A percentile compares a stretch with the other conserved stretches of the same genome.
These are phyloP conservation scores for Chydorus sphaericus DNA, from an alignment of 2,888 invertebrate species.

Conservation along the genomic window DNA sequence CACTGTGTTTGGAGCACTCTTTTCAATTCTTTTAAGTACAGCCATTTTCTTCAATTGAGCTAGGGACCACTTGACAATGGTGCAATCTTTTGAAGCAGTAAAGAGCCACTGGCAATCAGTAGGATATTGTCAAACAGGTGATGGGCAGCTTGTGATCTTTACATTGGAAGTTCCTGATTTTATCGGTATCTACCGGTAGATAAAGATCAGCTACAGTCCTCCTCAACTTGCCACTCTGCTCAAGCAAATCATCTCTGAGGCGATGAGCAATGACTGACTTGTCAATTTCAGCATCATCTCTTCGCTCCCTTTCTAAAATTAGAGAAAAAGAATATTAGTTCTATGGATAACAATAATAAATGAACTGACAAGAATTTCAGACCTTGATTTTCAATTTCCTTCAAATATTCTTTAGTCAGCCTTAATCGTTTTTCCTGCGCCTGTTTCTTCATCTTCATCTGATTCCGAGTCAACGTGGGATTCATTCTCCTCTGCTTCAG, in stretches of 20 bases:
- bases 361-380: no score
- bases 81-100: constrained; percentile 76
- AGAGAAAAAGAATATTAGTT: neutral
- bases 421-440: constrained; percentile 80
- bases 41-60: constrained; percentile 35
- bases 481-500: constrained; percentile 38
- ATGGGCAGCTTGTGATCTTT: constrained; percentile 63
- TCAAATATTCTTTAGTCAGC: constrained; percentile 74
- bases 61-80: constrained; percentile 53
- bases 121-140: constrained; percentile 65
- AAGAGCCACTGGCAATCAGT: constrained; percentile 54
- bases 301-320: constrained; percentile 44
- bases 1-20: constrained; percentile 16
- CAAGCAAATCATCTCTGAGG: constrained; percentile 68
- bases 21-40: constrained; percentile 25
- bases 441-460: constrained; percentile 43
- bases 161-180: constrained; percentile 44
- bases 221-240: constrained; percentile 65
- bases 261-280: constrained; percentile 53
- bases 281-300: constrained; percentile 46
- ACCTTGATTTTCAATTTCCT: constrained; percentile 68
- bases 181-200: constrained; percentile 27
- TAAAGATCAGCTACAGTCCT: constrained; percentile 54
- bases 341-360: neutral
- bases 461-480: constrained; percentile 22